These are phyloP conservation scores for Thamnophis elegans DNA, from an alignment of 2,797 vertebrate species.

Conservation along the genomic window DNA sequence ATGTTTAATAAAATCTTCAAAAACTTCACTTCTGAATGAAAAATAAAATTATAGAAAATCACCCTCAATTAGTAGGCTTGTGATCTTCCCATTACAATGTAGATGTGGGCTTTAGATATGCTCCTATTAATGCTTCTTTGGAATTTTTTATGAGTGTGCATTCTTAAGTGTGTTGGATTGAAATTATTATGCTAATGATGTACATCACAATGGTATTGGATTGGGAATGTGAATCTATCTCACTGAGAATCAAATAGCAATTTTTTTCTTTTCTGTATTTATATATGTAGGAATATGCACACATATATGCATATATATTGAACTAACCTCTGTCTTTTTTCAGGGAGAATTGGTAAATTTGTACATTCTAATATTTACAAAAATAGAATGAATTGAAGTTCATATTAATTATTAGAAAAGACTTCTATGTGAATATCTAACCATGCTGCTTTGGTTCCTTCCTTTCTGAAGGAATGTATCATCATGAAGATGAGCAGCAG, in stretches of 20 bases:
- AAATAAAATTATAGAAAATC: not conserved
- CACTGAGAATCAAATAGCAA: not conserved
- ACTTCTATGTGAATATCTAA: not conserved
- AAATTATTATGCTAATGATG: not conserved
- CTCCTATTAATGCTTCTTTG: not conserved
- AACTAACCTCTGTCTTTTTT: not conserved
- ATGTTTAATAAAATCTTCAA: not conserved
- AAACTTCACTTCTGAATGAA: not conserved
- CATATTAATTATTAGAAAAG: not conserved
- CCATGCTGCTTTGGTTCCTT: not conserved
- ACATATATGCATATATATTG: not conserved
- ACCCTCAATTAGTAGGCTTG: not conserved
- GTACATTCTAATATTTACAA: not conserved
- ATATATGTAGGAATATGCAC: not conserved
- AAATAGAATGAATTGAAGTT: not conserved
- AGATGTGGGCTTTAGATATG: not conserved
- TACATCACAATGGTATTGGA: not conserved
- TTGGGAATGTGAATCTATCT: not conserved
- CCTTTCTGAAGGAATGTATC: not conserved
- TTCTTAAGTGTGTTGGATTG: not conserved
- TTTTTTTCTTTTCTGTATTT: not conserved
- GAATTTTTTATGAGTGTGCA: not conserved
- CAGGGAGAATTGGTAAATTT: not conserved
- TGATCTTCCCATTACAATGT: not conserved
- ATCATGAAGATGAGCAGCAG: not conserved